Base-by-base conservation (phyloP, 2,113 vertebrate species). In the Sisor rabdophorus region DNA sequence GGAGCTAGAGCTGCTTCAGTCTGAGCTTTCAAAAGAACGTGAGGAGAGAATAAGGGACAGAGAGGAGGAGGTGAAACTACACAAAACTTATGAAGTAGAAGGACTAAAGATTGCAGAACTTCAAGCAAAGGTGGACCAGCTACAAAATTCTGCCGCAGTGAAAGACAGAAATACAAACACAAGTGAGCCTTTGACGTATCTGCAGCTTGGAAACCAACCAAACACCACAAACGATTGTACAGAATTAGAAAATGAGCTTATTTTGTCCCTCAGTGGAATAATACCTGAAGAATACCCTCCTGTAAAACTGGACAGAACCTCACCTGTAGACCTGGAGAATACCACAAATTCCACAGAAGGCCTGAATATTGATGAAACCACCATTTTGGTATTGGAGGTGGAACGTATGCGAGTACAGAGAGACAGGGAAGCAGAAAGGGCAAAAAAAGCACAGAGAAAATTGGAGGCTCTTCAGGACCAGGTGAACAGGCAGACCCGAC, bases 401-500 rank as follows among this genome's bases (percentile, higher is more conserved):
- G 82, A 85, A 22, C 78, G 8, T 1, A 79, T 93, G 48, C 76
- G 82, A 69, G 74, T 52, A 3, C 87, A 91, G 4, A 87, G 83
- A 10, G 71, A 84, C 58, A 72, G 81, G 53, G 90, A 91, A 75
- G 83, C 83, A 0, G 86, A 85, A 24, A 87, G 83, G 3, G 87
- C 88, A 0, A 81, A 83, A 28, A 84, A 87, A 52, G 78, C 72
- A 47, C 90, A 92, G 78, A 72, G 83, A n/a, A 91, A 88, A 78
- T 84, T 94, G 54, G 87, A 91, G 30, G 85, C 63, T 36, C 84
- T 94, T 52, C 92, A 94, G 85, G 86, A 77, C 55, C 91, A 89
- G 84, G 87, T 94, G 77, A 92, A 88, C 19, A 76, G 79, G 75
- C 90, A 94, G 85, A 93, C 92, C 1, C 83, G 86, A 64, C 89